Conservation (phyloP, 2,888 invertebrate genomes). For the Epirrhoe tristata region DNA sequence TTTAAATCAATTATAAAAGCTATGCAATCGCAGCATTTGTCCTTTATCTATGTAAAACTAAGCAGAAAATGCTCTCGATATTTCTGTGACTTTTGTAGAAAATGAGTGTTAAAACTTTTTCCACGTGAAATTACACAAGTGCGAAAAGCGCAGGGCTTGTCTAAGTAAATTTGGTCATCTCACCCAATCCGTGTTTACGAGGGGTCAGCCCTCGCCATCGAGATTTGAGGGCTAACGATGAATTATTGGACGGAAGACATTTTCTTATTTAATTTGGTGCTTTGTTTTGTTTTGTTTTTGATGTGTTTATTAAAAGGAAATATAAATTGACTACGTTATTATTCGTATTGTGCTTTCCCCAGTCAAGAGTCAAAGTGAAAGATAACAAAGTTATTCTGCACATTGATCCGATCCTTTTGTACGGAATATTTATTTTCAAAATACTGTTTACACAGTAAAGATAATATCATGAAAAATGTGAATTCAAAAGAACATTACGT, state of each 20-base stretch:
- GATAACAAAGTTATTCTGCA: too few species aligned
- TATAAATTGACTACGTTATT: not conserved
- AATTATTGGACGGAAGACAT: conserved; percentile 67
- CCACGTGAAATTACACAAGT: conserved; percentile 56
- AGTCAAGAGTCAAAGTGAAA: too few species aligned
- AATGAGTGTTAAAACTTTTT: conserved; percentile 25
- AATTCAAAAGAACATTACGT: too few species aligned
- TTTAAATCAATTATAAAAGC: too few species aligned
- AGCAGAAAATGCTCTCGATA: too few species aligned
- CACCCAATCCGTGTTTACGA: conserved; percentile 79
- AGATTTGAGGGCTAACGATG: conserved; percentile 79
- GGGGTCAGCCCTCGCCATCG: conserved; percentile 70
- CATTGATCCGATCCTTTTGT: too few species aligned
- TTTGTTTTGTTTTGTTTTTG: conserved; percentile 58
- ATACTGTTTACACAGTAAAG: too few species aligned
- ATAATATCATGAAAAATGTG: too few species aligned
- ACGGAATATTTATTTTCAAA: too few species aligned
- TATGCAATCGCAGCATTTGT: too few species aligned
- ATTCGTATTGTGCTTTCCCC: not conserved
- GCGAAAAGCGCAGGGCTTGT: conserved; percentile 68
- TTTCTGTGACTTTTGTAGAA: too few species aligned
- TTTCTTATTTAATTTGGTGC: conserved; percentile 72
- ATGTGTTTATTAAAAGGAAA: not conserved
- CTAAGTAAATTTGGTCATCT: conserved; percentile 85
- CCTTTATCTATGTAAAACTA: too few species aligned